Conservation (phyloP, 2,888 invertebrate genomes). For the Brenthis ino region DNA sequence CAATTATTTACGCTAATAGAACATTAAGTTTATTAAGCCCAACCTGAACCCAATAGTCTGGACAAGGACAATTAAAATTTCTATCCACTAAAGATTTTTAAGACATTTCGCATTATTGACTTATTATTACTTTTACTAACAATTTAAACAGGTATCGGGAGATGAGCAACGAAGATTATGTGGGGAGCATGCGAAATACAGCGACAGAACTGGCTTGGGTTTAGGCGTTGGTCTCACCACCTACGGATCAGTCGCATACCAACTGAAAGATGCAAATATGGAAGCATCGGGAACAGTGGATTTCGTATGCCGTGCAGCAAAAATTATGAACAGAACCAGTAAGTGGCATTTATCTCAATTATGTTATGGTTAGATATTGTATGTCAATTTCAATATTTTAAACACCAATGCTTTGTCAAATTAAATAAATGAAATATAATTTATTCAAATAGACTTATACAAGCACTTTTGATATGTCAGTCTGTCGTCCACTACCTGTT, state of each 20-base stretch:
- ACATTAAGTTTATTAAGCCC: too few relatives aligned
- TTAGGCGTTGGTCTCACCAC: constrained; percentile 82
- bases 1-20: too few relatives aligned
- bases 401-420: too few relatives aligned
- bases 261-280: constrained; percentile 89
- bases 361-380: neutral
- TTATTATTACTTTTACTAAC: too few relatives aligned
- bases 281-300: constrained; percentile 89
- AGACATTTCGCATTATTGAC: too few relatives aligned
- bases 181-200: constrained; percentile 83
- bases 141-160: constrained; percentile 83
- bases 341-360: constrained; percentile 48
- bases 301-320: constrained; percentile 87
- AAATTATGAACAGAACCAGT: constrained; percentile 89
- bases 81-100: neutral
- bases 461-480: too few relatives aligned
- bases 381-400: too few relatives aligned
- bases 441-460: too few relatives aligned
- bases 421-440: too few relatives aligned
- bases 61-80: neutral
- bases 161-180: constrained; percentile 88
- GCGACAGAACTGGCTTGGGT: constrained; percentile 72
- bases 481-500: too few relatives aligned
- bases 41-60: too few relatives aligned
- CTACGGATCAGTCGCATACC: constrained; percentile 90